Conservation (phyloP, 2,888 invertebrate genomes). For the Laothoe populi region DNA sequence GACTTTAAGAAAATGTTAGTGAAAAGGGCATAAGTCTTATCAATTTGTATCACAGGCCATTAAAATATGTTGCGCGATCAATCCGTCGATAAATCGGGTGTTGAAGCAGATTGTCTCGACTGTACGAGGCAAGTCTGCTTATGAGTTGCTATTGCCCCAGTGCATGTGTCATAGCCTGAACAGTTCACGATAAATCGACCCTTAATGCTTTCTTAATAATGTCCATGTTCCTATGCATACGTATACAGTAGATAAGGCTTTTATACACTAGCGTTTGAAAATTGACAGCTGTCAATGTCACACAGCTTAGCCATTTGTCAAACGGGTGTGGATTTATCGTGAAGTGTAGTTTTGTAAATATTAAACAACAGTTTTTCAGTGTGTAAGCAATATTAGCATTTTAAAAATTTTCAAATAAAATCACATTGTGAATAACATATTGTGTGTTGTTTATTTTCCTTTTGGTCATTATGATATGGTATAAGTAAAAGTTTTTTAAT, state of each 20-base stretch:
- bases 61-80: not conserved
- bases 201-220: not conserved
- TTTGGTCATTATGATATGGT: not conserved
- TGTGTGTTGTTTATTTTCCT: conserved; percentile 40
- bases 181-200: conserved; percentile 7
- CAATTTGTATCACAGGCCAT: too few relatives aligned
- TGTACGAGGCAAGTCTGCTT: conserved; percentile 10
- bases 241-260: conserved; percentile 5
- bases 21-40: too few relatives aligned
- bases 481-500: too few relatives aligned
- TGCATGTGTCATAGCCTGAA: conserved; percentile 22
- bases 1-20: too few relatives aligned
- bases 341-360: conserved; percentile 52
- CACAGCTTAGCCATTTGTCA: not conserved
- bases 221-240: conserved; percentile 12
- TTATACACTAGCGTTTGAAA: not conserved
- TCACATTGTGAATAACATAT: conserved; percentile 69
- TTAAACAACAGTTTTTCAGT: conserved; percentile 55
- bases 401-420: conserved; percentile 71
- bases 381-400: conserved; percentile 76
- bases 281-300: not conserved
- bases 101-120: not conserved
- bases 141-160: conserved; percentile 18
- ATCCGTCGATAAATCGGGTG: conserved; percentile 14
- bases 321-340: conserved; percentile 19